Base-by-base conservation (phyloP, 2,113 vertebrate species). In the Mungos mungo region DNA sequence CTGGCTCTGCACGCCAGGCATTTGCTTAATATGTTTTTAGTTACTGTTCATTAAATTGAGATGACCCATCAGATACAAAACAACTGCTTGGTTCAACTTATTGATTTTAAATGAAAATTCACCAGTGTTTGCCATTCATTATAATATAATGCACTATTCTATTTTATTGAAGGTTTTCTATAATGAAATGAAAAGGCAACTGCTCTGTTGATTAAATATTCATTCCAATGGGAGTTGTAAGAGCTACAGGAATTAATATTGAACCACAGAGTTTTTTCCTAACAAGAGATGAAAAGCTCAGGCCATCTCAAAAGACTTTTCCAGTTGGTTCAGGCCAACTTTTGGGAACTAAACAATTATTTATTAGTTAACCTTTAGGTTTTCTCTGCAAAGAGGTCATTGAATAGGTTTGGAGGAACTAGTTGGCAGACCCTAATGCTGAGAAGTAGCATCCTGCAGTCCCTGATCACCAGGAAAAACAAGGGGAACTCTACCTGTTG, bases 71-170 rank as follows among this genome's bases (percentile, higher is more conserved):
- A 68, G 35, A 93, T 96, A 94, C 2, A 10, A 97, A 96, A 96
- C 68, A 97, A 97, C 33, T 83, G n/a, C 81, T 93, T 86, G 14
- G 45, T 89, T 96, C 71, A 93, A 96, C 93, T 88, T 97, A 94
- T 71, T 96, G 96, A 98, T 96, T 98, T 96, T 96, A 97, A 95
- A 96, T 97, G 92, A 98, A 98, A 97, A 97, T 95, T 92, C 35
- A 80, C 82, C 50, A 90, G 80, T 93, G 31, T 95, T 96, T 96
- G 86, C 74, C 82, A 96, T 90, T 96, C 82, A 91, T 93, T 96
- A 84, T 41, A 96, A 82, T 50, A 86, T 88, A 95, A 95, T 69
- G 12, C 50, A 66, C 29, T 96, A 60, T 90, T 88, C 85, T 90
- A 79, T 93, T 97, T 98, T 95, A 98, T 80, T 89, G 92, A 96